These are phyloP conservation scores for Plagodis dolabraria DNA, from an alignment of 2,888 invertebrate species.

Conservation along the genomic window DNA sequence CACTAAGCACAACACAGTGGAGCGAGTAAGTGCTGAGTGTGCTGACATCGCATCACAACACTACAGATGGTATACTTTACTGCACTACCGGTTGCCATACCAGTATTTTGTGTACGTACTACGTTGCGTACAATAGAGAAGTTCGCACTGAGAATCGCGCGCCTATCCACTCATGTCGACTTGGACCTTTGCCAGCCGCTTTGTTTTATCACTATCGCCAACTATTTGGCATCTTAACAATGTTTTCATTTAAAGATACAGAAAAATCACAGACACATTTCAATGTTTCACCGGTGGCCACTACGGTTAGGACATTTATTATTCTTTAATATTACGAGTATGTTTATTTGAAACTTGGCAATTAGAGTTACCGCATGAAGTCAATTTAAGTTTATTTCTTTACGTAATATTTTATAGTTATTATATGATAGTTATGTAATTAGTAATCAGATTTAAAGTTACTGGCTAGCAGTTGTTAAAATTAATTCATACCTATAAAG, in stretches of 20 bases:
- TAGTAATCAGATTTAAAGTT: no score
- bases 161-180: conserved; percentile 74
- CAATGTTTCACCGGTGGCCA: conserved; percentile 61
- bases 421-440: no score
- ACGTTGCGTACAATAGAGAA: conserved; percentile 33
- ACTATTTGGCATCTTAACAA: conserved; percentile 80
- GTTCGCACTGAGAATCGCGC: conserved; percentile 66
- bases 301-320: conserved; percentile 21
- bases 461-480: no score
- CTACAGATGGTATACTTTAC: neutral
- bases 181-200: conserved; percentile 80
- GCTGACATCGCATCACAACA: conserved; percentile 6
- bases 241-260: conserved; percentile 79
- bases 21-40: conserved; percentile 10
- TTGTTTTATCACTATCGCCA: conserved; percentile 77
- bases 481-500: no score
- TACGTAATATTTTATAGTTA: neutral
- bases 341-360: conserved; percentile 30
- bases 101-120: conserved; percentile 35
- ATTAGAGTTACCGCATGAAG: conserved; percentile 7
- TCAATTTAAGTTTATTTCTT: neutral
- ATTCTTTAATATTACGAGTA: conserved; percentile 28
- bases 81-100: conserved; percentile 41
- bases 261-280: conserved; percentile 72
- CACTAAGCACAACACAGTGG: conserved; percentile 50